These are phyloP conservation scores for Frieseomelitta varia DNA, from an alignment of 1,140 invertebrate species.

Conservation along the genomic window DNA sequence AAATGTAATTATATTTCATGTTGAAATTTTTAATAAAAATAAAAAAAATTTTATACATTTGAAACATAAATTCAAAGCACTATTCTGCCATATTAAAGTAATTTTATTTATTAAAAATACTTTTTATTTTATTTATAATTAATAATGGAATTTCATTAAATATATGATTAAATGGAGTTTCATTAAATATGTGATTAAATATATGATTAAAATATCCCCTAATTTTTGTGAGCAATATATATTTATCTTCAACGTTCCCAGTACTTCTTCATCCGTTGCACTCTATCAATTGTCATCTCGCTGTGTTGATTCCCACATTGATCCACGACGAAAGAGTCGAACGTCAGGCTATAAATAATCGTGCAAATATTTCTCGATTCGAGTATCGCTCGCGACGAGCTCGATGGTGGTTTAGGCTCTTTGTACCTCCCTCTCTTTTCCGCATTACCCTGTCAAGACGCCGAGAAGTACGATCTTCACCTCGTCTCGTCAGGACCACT, in stretches of 20 bases:
- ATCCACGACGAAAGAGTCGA: background rate
- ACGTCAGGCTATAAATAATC: conserved; percentile 7
- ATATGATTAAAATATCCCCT: no score
- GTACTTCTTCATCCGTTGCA: background rate
- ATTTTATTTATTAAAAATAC: no score
- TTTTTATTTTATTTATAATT: no score
- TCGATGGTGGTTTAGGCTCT: background rate
- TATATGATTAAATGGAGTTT: no score
- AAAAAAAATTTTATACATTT: no score
- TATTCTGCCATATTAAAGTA: no score
- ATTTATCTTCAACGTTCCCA: background rate
- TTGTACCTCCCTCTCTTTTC: background rate
- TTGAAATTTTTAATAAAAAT: no score
- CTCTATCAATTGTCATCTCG: background rate
- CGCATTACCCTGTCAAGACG: conserved; percentile 6
- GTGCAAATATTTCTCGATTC: conserved; percentile 55
- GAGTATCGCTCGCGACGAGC: background rate
- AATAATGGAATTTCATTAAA: no score
- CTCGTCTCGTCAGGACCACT: background rate
- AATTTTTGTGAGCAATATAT: no score
- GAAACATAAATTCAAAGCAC: no score
- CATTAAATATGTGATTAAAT: no score
- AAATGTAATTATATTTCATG: no score
- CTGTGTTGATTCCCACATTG: conserved; percentile 15
- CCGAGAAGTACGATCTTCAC: background rate